A percentile compares a stretch with the other conserved stretches of the same genome.
Conservation (phyloP, 1,140 invertebrate genomes). For the Hestina assimilis region DNA sequence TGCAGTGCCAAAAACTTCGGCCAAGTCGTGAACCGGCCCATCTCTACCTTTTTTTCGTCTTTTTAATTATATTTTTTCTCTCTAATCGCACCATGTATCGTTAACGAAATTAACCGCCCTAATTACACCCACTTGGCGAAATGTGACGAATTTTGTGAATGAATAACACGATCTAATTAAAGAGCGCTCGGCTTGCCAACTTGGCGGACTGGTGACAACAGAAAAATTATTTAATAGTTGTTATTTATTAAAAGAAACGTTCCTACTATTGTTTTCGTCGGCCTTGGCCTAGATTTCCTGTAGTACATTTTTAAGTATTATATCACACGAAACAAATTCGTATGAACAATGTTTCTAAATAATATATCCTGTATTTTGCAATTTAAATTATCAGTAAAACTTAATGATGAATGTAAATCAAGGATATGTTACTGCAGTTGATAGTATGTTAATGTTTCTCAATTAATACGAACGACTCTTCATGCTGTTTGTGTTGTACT, state of each 20-base stretch:
- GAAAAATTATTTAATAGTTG: constrained; percentile 21
- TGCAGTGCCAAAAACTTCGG: background rate
- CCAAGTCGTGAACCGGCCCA: background rate
- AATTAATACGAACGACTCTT: no score
- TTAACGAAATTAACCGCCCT: constrained; percentile 7
- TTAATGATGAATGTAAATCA: no score
- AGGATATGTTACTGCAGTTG: no score
- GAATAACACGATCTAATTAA: constrained; percentile 22
- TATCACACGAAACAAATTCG: no score
- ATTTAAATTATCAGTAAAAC: no score
- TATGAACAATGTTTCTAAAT: no score
- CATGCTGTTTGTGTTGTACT: no score
- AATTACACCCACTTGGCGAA: constrained; percentile 9
- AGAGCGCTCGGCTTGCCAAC: constrained; percentile 8
- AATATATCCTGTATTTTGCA: no score
- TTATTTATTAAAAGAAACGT: constrained; percentile 19
- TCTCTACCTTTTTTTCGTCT: background rate
- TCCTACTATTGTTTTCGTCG: constrained; percentile 7
- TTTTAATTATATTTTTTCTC: background rate
- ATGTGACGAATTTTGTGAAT: constrained; percentile 21
- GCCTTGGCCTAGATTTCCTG: constrained; percentile 9
- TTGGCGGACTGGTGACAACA: constrained; percentile 18
- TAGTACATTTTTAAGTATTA: constrained; percentile 11
- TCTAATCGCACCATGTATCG: constrained; percentile 1
- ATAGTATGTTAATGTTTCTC: no score